Evolutionary conservation across 2,888 invertebrate species (phyloP), one percentile per base, ranked within the genome.

Genomic region (Leptopilina myrica): DNA sequence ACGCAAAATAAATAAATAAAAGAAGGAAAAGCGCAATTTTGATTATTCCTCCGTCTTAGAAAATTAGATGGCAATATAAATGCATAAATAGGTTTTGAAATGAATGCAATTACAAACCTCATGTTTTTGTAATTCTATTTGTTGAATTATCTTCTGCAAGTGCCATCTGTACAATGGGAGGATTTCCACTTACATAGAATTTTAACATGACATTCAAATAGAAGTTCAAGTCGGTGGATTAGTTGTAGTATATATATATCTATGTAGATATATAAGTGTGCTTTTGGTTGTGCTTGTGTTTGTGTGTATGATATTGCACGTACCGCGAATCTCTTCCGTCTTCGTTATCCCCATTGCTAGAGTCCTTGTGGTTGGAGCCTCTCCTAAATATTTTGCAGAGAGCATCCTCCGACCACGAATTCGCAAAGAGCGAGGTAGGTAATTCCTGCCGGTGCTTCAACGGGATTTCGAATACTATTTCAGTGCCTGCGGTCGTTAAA

Each of bases 311-410:
- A 49, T 67, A 66, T 66, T 76, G 64, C 80, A 66, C 82, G 80
- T 78, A 76, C 79, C 83, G 56, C 76, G 78, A 79, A 79, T 81
- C 86, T 86, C 85, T 83, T 88, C 79, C 85, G 85, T 88, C 87
- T 87, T 88, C 87, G 86, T 88, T 88, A 87, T 85, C 85, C 85
- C 84, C 83, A 85, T 87, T 87, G 85, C 83, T 82, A 84, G 83
- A 84, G 84, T 78, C 82, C 80, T 80, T 80, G 84, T 80, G 76
- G 79, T 80, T 79, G 79, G 79, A 81, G 80, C 77, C 76, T 76
- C 76, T 82, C 79, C 82, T 85, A 83, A 86, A 87, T 87, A 86
- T 86, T 86, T 86, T 79, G 86, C 84, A 69, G 78, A 75, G 78
- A 75, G 78, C 40, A 59, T 73, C 78, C 77, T 77, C 49, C 64